phyloP scores from a whole-genome alignment of 1,140 invertebrate species.

The Pissodes strobi region DNA sequence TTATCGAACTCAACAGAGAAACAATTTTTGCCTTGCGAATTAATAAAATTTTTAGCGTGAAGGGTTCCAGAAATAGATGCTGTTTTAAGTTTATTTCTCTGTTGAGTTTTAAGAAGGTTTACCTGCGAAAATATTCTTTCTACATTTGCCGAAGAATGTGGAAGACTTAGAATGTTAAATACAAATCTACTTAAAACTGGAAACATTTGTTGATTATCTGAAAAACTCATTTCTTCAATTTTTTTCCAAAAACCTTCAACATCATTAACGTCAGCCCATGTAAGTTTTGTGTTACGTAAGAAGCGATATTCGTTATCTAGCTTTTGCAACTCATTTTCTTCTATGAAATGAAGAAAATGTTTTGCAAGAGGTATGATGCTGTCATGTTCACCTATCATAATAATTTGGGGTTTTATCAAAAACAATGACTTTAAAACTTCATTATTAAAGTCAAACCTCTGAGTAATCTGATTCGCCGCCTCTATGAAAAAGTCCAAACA shows the following conservation, averaged over 20 bases:
- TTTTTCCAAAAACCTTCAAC: conserved; percentile 15
- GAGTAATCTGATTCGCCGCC: background rate
- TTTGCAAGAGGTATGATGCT: background rate
- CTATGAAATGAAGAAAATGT: background rate
- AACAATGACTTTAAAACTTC: background rate
- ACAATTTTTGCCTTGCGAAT: too few species aligned
- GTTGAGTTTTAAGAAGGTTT: conserved; percentile 32
- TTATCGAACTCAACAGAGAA: too few species aligned
- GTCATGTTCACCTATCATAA: background rate
- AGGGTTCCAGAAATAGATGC: conserved; percentile 13
- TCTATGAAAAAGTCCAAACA: background rate
- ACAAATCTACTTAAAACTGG: conserved; percentile 23
- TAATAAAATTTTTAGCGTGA: conserved; percentile 13
- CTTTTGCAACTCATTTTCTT: background rate
- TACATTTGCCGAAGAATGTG: conserved; percentile 34
- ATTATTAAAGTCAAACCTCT: background rate
- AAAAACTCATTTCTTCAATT: conserved; percentile 6
- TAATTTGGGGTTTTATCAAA: background rate
- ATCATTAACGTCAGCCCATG: background rate
- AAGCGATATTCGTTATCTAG: background rate
- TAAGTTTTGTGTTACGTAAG: background rate
- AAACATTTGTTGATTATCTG: conserved; percentile 18
- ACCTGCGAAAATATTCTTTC: conserved; percentile 30
- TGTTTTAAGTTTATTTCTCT: conserved; percentile 19
- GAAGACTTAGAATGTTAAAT: conserved; percentile 24